Conservation (phyloP, 2,888 invertebrate genomes). For the Prenolepis imparis region DNA sequence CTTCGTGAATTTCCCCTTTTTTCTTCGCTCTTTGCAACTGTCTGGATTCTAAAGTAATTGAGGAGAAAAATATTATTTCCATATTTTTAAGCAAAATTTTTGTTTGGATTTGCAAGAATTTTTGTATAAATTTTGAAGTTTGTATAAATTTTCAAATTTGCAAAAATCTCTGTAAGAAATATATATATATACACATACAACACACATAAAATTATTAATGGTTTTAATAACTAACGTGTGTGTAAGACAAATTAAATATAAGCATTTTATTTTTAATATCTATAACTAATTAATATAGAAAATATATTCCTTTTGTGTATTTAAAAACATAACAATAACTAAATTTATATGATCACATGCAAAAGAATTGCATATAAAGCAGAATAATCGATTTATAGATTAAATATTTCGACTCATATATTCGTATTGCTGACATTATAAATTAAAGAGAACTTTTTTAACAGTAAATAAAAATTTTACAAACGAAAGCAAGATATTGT, state of each 20-base stretch:
- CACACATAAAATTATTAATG: slow-evolving; percentile 16
- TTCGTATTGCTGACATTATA: neutral
- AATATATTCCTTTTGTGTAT: no score
- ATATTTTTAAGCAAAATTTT: neutral
- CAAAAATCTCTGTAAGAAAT: neutral
- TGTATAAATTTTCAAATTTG: neutral
- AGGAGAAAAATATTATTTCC: neutral
- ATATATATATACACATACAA: neutral
- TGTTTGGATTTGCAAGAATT: neutral
- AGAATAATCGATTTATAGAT: neutral
- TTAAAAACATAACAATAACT: neutral
- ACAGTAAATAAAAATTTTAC: neutral
- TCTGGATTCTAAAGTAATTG: neutral
- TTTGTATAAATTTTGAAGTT: neutral
- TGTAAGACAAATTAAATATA: neutral
- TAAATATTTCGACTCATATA: slow-evolving; percentile 1
- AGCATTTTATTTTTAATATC: neutral
- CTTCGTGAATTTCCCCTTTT: neutral
- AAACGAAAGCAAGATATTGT: neutral
- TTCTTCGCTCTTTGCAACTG: neutral
- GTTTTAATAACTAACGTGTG: neutral
- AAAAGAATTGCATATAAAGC: neutral
- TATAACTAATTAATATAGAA: neutral
- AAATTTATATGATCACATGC: neutral
- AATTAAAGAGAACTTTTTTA: neutral